These are phyloP conservation scores for Astreopora myriophthalma DNA, from an alignment of 64 coral and sea anemone genomes.

Conservation along the genomic window DNA sequence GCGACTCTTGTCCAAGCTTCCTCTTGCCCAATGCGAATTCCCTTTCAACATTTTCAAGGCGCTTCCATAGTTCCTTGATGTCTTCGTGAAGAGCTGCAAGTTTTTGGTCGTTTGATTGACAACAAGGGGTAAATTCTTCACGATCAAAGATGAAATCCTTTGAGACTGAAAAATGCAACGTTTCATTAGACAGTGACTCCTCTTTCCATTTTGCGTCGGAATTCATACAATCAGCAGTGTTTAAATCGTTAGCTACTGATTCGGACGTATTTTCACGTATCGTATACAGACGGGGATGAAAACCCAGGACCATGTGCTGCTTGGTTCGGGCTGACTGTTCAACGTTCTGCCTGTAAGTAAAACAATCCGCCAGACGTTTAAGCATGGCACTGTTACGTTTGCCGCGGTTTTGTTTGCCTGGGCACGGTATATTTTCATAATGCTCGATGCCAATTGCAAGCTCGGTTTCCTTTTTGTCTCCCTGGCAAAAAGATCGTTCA, in stretches of 20 bases:
- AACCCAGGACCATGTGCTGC: not conserved
- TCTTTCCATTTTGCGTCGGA: not conserved
- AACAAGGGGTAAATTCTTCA: not conserved
- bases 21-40: constrained; percentile 33
- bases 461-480: not conserved
- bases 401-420: not conserved
- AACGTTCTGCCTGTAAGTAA: not conserved
- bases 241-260: not conserved
- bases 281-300: not conserved
- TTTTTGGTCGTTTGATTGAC: not conserved
- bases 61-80: constrained; percentile 28
- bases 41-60: constrained; percentile 31
- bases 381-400: constrained; percentile 9
- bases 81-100: constrained; percentile 3
- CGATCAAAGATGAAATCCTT: not conserved
- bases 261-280: constrained; percentile 34
- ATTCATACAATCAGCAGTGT: not conserved
- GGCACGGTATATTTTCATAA: not conserved
- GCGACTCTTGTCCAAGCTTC: not conserved
- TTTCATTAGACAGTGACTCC: not conserved
- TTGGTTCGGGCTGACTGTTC: not conserved
- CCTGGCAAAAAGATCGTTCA: not conserved
- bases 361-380: constrained; percentile 14
- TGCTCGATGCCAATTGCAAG: not conserved
- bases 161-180: not conserved